These are phyloP conservation scores for Discoglossus pictus DNA, from an alignment of 2,797 vertebrate species.

Conservation along the genomic window DNA sequence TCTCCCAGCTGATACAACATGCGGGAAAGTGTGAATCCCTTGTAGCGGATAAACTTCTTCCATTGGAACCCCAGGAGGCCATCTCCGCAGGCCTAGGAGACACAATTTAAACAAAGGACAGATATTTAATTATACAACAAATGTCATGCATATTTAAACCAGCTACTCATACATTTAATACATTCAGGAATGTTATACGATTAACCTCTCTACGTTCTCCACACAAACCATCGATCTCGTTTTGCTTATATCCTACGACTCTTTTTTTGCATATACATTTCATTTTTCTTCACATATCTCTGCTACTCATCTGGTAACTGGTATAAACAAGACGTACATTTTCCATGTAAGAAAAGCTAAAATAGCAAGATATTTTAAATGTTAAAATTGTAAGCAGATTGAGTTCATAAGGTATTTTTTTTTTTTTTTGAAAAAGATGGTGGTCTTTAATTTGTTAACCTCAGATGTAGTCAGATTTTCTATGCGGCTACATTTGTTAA, in stretches of 20 bases:
- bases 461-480: conserved; percentile 59
- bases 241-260: background rate
- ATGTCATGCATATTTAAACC: no score
- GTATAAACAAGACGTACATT: conserved; percentile 56
- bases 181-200: no score
- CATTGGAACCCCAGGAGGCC: conserved; percentile 11
- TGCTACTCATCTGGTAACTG: conserved; percentile 60
- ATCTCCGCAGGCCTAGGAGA: conserved; percentile 1
- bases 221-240: conserved; percentile 7
- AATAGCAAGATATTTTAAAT: conserved; percentile 60
- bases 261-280: conserved; percentile 23
- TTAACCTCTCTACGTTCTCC: background rate
- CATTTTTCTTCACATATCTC: conserved; percentile 53
- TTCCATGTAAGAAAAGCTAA: conserved; percentile 58
- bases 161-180: no score
- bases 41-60: conserved; percentile 22
- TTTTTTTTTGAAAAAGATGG: conserved; percentile 58
- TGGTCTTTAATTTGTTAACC: conserved; percentile 60
- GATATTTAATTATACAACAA: no score
- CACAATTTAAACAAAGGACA: background rate
- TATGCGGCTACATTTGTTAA: no score
- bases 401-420: conserved; percentile 63
- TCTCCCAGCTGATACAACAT: conserved; percentile 49
- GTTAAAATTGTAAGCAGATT: conserved; percentile 60
- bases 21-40: conserved; percentile 24